Base-by-base conservation (phyloP, 2,113 vertebrate genomes). In the Gavialis gangeticus region DNA sequence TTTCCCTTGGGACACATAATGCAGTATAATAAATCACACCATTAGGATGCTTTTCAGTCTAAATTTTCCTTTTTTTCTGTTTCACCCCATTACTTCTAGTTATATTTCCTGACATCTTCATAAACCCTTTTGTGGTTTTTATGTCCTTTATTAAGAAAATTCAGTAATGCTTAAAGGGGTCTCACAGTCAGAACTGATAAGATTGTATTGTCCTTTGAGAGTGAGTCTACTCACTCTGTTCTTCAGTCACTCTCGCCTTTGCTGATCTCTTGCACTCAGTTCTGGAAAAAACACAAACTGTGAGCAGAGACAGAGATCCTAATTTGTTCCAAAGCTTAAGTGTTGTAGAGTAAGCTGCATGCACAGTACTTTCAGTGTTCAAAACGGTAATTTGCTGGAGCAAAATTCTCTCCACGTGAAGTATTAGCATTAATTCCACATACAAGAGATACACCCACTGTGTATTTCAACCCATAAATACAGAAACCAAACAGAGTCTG, bases 1-100 rank as follows among this genome's bases (percentile, higher is more conserved):
- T 9, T 10, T 91, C 90, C 60, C 75, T 85, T 87, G 69, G 63
- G 69, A 90, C 11, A 77, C 27, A 56, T 75, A 93, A 90, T 62
- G 60, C 21, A 82, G 75, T 56, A 37, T 75, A 89, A 94, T 87
- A 96, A 91, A 95, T 96, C 82, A 89, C 75, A 91, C 4, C 14
- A 78, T 89, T 94, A 93, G 89, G 60, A 12, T 55, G 12, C 5
- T 84, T 94, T 85, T 92, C 18, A 37, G 60, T 79, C 24, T 73
- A 77, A 89, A 83, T n/a, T 79, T 94, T 90, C 10, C 4, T 63
- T 80, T 67, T 59, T 77, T 4, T 66, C 57, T 25, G n/a, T 24
- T 59, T 78, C 5, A 55, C 59, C 5, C 13, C 4, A 78, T 73
- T 87, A 84, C 59, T 90, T 17, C 5, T 25, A 76, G 59, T 78